Conservation (phyloP, 2,113 vertebrate genomes). For the Dinomys branickii region DNA sequence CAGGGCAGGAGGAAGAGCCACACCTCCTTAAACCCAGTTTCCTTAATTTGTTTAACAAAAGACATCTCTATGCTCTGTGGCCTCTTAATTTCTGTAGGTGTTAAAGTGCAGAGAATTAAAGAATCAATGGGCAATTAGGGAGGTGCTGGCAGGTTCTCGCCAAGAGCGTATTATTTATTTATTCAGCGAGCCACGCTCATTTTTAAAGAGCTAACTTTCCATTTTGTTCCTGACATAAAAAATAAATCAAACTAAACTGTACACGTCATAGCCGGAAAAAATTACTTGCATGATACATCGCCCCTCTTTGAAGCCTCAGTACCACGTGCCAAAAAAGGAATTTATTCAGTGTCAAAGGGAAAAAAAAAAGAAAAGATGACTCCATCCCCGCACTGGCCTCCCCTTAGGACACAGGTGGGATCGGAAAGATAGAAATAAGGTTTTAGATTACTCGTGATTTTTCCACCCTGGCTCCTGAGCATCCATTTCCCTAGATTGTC, state of each 20-base stretch:
- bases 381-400: constrained; percentile 54
- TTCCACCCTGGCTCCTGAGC: constrained; percentile 26
- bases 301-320: constrained; percentile 66
- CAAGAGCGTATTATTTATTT: constrained; percentile 80
- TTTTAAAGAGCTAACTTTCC: constrained; percentile 82
- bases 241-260: constrained; percentile 83
- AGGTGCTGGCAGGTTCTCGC: constrained; percentile 67
- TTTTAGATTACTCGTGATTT: constrained; percentile 74
- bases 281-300: constrained; percentile 70
- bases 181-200: constrained; percentile 75
- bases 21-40: constrained; percentile 41
- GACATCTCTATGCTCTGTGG: constrained; percentile 69
- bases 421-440: constrained; percentile 67
- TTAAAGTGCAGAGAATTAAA: constrained; percentile 81
- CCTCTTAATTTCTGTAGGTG: constrained; percentile 78
- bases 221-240: constrained; percentile 79
- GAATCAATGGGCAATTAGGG: constrained; percentile 83
- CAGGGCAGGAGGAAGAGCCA: neutral
- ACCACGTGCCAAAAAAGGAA: constrained; percentile 58
- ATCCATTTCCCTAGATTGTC: constrained; percentile 48
- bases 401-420: constrained; percentile 63
- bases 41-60: constrained; percentile 76
- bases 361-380: neutral
- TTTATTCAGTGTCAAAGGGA: constrained; percentile 68
- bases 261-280: constrained; percentile 68